Evolutionary conservation across 2,888 invertebrate genomes (phyloP), one percentile per base, ranked within the genome.

Genomic region (Athalia cordata): DNA sequence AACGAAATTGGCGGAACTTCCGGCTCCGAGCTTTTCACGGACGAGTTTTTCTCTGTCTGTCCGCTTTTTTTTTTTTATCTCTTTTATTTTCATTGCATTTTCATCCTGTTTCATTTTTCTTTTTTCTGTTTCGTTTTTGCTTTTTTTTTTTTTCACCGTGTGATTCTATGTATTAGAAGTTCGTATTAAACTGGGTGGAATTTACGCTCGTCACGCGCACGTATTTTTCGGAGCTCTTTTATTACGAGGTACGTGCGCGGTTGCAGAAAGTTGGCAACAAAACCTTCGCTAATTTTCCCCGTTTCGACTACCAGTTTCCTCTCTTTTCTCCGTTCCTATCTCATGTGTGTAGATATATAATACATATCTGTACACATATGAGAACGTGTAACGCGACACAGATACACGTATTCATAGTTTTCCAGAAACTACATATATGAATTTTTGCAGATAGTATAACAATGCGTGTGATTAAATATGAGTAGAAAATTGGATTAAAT

Each of bases 201-300:
- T 72, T 72, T 47, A 72, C 72, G 72, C 72, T 72, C 72, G 57
- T 72, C 72, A 72, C 72, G 72, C 59, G 57, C 72, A 72, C 57
- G 72, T 72, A 59, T 72, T 72, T 72, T 72, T 13, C 13, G 59
- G 47, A 45, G 70, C 70, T 70, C 72, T 72, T 72, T 72, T 72
- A 72, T 72, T 72, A 72, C 72, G 59, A 11, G 11, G 50, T 68
- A 68, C 68, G 68, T 68, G 68, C 55, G 55, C 68, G 68, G 68
- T 68, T 68, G 52, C 29, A 29, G 29, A 68, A 68, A 68, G 68
- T 68, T 68, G 68, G 68, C 52, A 78, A 75, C 49, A 67, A 78
- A 75, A 57, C 74, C 74, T 74, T 74, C 74, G 64, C 78, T 50
- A 74, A 52, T 59, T 78, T 59, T 55, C 67, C 45, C 55, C 52